Base-by-base conservation (phyloP, 2,113 vertebrate genomes). In the Actenoides hombroni region DNA sequence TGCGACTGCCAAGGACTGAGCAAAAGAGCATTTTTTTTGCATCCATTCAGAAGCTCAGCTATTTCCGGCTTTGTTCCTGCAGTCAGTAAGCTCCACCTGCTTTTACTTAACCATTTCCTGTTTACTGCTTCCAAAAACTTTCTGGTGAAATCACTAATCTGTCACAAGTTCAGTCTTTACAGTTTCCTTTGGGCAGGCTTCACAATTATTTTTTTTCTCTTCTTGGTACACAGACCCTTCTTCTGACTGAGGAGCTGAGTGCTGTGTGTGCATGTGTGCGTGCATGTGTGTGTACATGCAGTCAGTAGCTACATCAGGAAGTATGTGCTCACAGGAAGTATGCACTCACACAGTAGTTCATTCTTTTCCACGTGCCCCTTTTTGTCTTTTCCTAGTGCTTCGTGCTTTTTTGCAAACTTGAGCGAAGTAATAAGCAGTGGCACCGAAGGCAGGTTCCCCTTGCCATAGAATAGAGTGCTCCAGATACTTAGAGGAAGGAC, bases 81-180 rank as follows among this genome's bases (percentile, higher is more conserved):
- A 89, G 94, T 91, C 94, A 83, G 67, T 78, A 77, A 63, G 87
- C 86, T 97, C 97, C 98, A 97, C 98, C 98, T 98, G 98, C 97
- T 98, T 97, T 98, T 97, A 97, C 97, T 98, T 98, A 98, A 97
- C 98, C 86, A 77, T 98, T 98, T 98, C 98, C 98, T 98, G 97
- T 98, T 98, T 97, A 97, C 21, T 0, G 60, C 92, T 96, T 97
- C 96, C 95, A 94, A 95, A 96, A 91, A 73, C 93, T 94, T 96
- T 92, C 82, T 48, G 68, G 80, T 96, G 92, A 86, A 93, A 69
- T 95, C 75, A 69, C 48, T 94, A 26, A 71, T 86, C 90, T 94
- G 83, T 89, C 73, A 88, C 56, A 81, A 79, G 49, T 91, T 94
- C 69, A 54, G 16, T 49, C 76, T 82, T 78, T 28, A 61, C 28